A percentile compares a stretch with the other conserved stretches of the same genome.
Evolutionary conservation across 1,140 invertebrate species (phyloP).

Genomic region (Trichonephila inaurata): DNA sequence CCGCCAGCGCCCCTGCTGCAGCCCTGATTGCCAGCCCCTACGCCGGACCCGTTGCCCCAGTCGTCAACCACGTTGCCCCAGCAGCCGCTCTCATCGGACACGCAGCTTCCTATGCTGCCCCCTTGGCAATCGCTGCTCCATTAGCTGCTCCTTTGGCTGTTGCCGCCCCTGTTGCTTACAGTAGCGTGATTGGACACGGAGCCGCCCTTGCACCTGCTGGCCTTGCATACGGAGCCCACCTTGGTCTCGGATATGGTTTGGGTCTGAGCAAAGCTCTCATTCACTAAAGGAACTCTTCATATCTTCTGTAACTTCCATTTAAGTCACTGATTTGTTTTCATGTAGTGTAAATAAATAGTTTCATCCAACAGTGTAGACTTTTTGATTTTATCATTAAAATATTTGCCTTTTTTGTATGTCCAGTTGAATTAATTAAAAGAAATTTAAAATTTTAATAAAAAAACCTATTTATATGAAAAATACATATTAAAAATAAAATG

Average conservation of each 20-base stretch:
- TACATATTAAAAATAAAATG: no score
- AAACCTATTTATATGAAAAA: no score
- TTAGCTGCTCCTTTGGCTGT: not conserved
- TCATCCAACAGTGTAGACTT: no score
- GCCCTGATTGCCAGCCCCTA: conserved; percentile 9
- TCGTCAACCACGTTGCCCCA: no score
- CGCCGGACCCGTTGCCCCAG: no score
- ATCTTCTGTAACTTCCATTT: no score
- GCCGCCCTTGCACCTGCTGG: not conserved
- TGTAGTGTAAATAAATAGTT: no score
- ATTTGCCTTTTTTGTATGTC: no score
- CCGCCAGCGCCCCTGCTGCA: conserved; percentile 36
- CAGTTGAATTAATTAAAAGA: no score
- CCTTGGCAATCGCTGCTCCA: not conserved
- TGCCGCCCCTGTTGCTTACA: not conserved
- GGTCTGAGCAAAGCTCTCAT: not conserved
- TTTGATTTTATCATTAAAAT: no score
- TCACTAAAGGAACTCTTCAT: not conserved
- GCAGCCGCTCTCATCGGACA: not conserved
- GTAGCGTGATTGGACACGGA: not conserved
- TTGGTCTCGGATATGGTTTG: not conserved
- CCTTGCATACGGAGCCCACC: not conserved
- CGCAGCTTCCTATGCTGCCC: not conserved
- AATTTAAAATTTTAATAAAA: no score
- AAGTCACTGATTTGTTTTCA: no score